These are phyloP conservation scores for Pemphigus obesinymphae DNA, from an alignment of 1,140 invertebrate species.

Conservation along the genomic window DNA sequence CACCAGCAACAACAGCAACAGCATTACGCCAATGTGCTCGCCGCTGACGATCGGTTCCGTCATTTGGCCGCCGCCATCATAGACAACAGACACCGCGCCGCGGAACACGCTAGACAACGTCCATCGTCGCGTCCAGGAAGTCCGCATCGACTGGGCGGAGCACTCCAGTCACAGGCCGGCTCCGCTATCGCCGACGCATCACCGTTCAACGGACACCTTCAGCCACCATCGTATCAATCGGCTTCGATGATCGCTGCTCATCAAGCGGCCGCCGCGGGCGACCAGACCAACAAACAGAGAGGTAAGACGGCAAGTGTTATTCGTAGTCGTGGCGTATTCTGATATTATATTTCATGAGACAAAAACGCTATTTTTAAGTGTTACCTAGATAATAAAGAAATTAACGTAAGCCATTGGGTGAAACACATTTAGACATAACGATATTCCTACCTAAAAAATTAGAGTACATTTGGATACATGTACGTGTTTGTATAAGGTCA, in stretches of 20 bases:
- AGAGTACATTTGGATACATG: too few species aligned
- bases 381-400: too few species aligned
- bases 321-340: too few species aligned
- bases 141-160: not conserved
- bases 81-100: constrained; percentile 26
- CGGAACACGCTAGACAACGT: constrained; percentile 2
- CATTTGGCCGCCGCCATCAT: constrained; percentile 8
- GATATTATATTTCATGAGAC: too few species aligned
- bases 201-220: constrained; percentile 10
- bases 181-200: not conserved
- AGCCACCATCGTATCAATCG: not conserved
- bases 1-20: constrained; percentile 5
- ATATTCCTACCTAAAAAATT: too few species aligned
- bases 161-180: not conserved
- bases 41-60: constrained; percentile 19
- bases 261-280: not conserved
- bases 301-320: too few species aligned
- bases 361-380: too few species aligned
- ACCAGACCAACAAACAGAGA: constrained; percentile 18
- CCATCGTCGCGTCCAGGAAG: not conserved
- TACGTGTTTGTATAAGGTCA: too few species aligned
- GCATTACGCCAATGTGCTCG: constrained; percentile 21
- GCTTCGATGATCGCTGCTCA: not conserved
- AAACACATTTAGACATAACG: too few species aligned
- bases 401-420: too few species aligned